A percentile compares a stretch with the other conserved stretches of the same genome.
phyloP scores from a whole-genome alignment of 2,113 vertebrate species.

The Tretioscincus oriximinensis region DNA sequence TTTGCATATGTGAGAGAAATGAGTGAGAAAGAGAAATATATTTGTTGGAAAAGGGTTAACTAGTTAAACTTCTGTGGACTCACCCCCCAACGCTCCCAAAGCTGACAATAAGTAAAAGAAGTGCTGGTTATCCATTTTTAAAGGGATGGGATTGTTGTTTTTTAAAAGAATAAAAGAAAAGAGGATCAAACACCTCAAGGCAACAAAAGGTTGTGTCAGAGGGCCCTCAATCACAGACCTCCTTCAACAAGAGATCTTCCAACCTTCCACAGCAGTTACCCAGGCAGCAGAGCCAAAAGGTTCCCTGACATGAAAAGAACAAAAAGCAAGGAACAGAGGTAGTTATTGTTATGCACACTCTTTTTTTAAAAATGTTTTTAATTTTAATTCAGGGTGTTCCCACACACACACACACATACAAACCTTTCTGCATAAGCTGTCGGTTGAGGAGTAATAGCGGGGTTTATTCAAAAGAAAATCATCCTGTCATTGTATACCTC shows the following conservation, averaged over 20 bases:
- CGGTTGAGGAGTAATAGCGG: slow-evolving; percentile 60
- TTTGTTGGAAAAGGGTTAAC: slow-evolving; percentile 76
- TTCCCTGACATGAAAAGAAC: slow-evolving; percentile 89
- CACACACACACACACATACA: slow-evolving; percentile 52
- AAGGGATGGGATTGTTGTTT: slow-evolving; percentile 84
- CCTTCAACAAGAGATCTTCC: slow-evolving; percentile 84
- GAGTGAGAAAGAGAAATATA: not conserved
- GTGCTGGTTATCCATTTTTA: slow-evolving; percentile 86
- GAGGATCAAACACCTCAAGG: slow-evolving; percentile 97
- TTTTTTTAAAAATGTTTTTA: slow-evolving; percentile 26
- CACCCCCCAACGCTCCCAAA: slow-evolving; percentile 74
- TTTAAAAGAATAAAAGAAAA: slow-evolving; percentile 84
- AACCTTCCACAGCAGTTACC: slow-evolving; percentile 88
- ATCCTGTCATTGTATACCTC: slow-evolving; percentile 62
- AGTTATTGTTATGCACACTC: slow-evolving; percentile 95
- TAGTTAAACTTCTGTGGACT: slow-evolving; percentile 79
- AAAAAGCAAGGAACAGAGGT: slow-evolving; percentile 93
- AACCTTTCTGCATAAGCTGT: slow-evolving; percentile 77
- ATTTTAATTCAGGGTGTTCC: slow-evolving; percentile 49
- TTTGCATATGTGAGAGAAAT: not conserved
- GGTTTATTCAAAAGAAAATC: slow-evolving; percentile 67
- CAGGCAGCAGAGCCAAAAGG: slow-evolving; percentile 87
- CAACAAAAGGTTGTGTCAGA: slow-evolving; percentile 97
- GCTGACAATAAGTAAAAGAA: slow-evolving; percentile 84
- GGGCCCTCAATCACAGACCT: slow-evolving; percentile 94